Conservation (phyloP, 2,888 invertebrate species). For the Phalangium opilio region DNA sequence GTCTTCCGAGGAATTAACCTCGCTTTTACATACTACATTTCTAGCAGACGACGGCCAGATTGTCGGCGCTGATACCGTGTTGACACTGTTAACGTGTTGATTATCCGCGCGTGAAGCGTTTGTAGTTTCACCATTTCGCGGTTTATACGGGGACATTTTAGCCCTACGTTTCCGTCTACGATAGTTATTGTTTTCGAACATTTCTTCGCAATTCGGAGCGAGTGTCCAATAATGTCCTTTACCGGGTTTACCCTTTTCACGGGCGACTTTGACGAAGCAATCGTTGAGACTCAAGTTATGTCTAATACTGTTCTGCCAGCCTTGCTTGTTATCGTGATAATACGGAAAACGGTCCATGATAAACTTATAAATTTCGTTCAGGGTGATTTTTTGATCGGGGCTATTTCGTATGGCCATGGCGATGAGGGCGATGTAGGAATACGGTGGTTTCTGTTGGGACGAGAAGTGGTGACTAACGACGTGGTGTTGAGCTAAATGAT, state of each 20-base stretch:
- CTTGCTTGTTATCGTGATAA: constrained; percentile 35
- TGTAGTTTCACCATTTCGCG: background rate
- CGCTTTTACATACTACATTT: too few relatives aligned
- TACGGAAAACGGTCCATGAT: constrained; percentile 36
- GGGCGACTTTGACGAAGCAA: constrained; percentile 21
- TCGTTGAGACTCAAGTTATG: constrained; percentile 23
- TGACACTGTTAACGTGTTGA: too few relatives aligned
- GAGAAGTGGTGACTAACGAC: background rate
- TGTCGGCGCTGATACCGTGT: too few relatives aligned
- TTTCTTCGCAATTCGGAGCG: constrained; percentile 33
- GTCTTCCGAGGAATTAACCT: too few relatives aligned
- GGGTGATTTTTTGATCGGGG: constrained; percentile 33
- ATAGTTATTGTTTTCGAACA: constrained; percentile 36
- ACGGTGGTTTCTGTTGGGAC: constrained; percentile 20
- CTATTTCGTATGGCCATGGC: constrained; percentile 35
- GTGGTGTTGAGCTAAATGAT: too few relatives aligned
- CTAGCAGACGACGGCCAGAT: too few relatives aligned
- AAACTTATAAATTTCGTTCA: constrained; percentile 35
- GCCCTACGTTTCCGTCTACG: constrained; percentile 23
- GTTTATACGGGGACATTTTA: constrained; percentile 7
- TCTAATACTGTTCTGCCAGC: constrained; percentile 24
- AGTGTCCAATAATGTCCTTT: constrained; percentile 36
- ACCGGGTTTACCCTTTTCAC: constrained; percentile 29
- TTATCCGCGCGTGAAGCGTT: too few relatives aligned
- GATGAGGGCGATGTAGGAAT: constrained; percentile 35